Percentiles rank a stretch among this genome's conserved stretches.
Conservation (phyloP, 2,888 invertebrate species). For the Volucella bombylans region DNA sequence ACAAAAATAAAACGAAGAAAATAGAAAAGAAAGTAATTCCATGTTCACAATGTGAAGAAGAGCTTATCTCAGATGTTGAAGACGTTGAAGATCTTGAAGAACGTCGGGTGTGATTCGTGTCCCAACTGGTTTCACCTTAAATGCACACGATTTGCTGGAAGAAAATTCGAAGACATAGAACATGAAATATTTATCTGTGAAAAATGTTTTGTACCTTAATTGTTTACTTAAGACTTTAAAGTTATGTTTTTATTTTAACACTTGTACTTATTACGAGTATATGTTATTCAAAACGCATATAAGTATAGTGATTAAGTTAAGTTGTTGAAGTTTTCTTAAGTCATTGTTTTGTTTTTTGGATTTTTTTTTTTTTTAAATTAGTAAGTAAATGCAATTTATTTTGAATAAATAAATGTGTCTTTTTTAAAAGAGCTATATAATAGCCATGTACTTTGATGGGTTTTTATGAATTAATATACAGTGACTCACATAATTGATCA, state of each 20-base stretch:
- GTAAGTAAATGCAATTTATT: conserved; percentile 3
- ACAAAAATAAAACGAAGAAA: background rate
- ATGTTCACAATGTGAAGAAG: conserved; percentile 20
- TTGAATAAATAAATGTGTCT: background rate
- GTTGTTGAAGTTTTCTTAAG: background rate
- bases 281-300: conserved; percentile 8
- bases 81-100: conserved; percentile 16
- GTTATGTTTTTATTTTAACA: conserved; percentile 12
- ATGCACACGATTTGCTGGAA: conserved; percentile 6
- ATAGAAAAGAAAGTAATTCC: background rate
- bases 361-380: background rate
- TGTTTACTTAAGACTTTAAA: background rate
- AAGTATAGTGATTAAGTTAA: conserved; percentile 8
- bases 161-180: too few relatives aligned
- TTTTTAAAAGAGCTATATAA: too few relatives aligned
- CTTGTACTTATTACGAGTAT: too few relatives aligned
- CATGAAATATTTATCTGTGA: background rate
- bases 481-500: too few relatives aligned
- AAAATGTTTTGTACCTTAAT: conserved; percentile 14
- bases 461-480: conserved; percentile 1
- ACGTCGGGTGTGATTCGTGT: conserved; percentile 18
- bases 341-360: too few relatives aligned
- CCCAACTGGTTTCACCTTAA: background rate
- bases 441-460: too few relatives aligned
- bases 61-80: conserved; percentile 15